Conservation (phyloP, 2,888 invertebrate genomes). For the Diadromus collaris region DNA sequence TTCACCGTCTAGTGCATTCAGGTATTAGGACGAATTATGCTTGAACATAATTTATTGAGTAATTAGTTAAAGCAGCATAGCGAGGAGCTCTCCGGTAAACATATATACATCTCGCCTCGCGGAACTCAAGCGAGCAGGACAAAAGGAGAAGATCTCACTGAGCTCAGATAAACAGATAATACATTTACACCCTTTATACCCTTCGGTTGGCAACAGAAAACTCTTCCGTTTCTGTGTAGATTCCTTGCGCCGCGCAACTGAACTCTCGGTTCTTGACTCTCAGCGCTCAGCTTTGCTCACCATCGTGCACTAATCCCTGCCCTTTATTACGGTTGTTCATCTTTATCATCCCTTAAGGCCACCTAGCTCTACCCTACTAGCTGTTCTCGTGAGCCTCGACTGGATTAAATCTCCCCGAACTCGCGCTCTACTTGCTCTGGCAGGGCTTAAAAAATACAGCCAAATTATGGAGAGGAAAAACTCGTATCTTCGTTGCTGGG, state of each 20-base stretch:
- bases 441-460: slow-evolving; percentile 28
- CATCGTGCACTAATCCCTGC: slow-evolving; percentile 57
- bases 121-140: slow-evolving; percentile 14
- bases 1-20: slow-evolving; percentile 19
- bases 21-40: slow-evolving; percentile 33
- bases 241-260: slow-evolving; percentile 40
- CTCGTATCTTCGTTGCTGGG: slow-evolving; percentile 23
- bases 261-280: slow-evolving; percentile 57
- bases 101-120: neutral
- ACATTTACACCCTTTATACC: slow-evolving; percentile 57
- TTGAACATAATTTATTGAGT: slow-evolving; percentile 48
- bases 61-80: slow-evolving; percentile 43
- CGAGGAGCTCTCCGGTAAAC: neutral
- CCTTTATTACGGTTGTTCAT: slow-evolving; percentile 63
- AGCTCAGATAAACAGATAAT: slow-evolving; percentile 54
- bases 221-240: slow-evolving; percentile 49
- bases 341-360: slow-evolving; percentile 64
- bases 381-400: slow-evolving; percentile 36
- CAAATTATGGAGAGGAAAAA: slow-evolving; percentile 14
- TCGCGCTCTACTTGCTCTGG: slow-evolving; percentile 22
- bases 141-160: slow-evolving; percentile 27
- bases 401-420: slow-evolving; percentile 51
- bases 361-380: slow-evolving; percentile 32
- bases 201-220: slow-evolving; percentile 35
- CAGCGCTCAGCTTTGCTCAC: slow-evolving; percentile 51